Evolutionary conservation across 2,113 vertebrate genomes (phyloP), one percentile per base, ranked within the genome.

Genomic region (Sardina pilchardus): DNA sequence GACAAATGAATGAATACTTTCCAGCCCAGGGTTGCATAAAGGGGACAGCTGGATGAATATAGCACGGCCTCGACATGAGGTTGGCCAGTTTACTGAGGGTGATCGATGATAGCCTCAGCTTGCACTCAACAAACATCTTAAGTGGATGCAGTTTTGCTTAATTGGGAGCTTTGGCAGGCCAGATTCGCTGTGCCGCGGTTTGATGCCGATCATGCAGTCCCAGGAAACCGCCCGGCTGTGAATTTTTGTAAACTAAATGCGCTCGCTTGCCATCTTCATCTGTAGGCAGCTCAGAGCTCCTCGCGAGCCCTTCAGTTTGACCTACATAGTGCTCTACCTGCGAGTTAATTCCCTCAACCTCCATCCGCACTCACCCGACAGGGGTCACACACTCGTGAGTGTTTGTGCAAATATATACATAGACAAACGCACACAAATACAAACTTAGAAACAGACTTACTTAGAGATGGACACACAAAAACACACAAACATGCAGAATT

Each of bases 111-210:
- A 92, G 93, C 94, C 93, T 92, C 91, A 84, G 88, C 90, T 81
- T 92, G 86, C 94, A 93, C 91, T 94, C 93, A 91, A 92, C 93
- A 93, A 94, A 94, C 93, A 94, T 94, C 93, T 94, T 95, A 94
- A 96, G 94, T 90, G 93, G 92, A 94, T 92, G 93, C 92, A 75
- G 88, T 92, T 94, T 92, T 93, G 91, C 94, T 94, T 96, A 96
- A 96, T 97, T 96, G 95, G 96, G 91, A 95, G 94, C 93, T 93
- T 96, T 96, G 71, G 90, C 93, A 88, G 91, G 93, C 90, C 87
- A 90, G 90, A 91, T 59, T 91, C 88, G 89, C 90, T 90, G 91
- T 90, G 19, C 53, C 1, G 53, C 21, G 53, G 85, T 94, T 90
- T 90, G 90, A 93, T 90, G 92, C 92, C 89, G 92, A 93, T 93